Percentiles rank a stretch among this genome's conserved stretches.
These are phyloP conservation scores for Brachyistius frenatus DNA, from an alignment of 2,113 vertebrate species.

Conservation along the genomic window DNA sequence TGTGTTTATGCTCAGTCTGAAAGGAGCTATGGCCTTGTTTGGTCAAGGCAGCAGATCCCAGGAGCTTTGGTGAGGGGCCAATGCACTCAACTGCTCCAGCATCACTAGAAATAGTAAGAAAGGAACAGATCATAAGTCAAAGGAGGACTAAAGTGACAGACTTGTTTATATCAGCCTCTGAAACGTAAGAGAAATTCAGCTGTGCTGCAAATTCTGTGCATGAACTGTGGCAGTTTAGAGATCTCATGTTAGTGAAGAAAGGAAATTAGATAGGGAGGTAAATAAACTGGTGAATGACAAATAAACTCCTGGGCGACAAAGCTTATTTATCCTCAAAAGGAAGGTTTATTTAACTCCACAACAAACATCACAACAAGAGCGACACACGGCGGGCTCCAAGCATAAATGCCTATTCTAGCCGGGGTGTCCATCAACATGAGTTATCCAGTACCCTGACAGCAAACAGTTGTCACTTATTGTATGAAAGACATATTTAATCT, in stretches of 20 bases:
- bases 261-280: neutral
- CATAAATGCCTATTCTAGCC: neutral
- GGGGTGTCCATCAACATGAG: neutral
- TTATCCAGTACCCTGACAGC: neutral
- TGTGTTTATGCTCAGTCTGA: conserved; percentile 82
- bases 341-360: conserved; percentile 9
- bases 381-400: neutral
- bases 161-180: conserved; percentile 57
- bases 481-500: conserved; percentile 5
- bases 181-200: conserved; percentile 21
- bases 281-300: conserved; percentile 20
- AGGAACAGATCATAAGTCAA: conserved; percentile 68
- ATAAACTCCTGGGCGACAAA: neutral
- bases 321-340: conserved; percentile 21
- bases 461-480: neutral
- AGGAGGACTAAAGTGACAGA: conserved; percentile 28
- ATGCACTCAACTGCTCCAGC: conserved; percentile 56
- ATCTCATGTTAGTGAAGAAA: neutral
- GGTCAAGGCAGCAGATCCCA: conserved; percentile 80
- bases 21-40: conserved; percentile 84
- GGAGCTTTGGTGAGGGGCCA: conserved; percentile 74
- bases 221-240: neutral
- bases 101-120: conserved; percentile 78
- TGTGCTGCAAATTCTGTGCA: conserved; percentile 12
- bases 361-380: conserved; percentile 18